Conservation (phyloP, 2,888 invertebrate species). For the Lasioglossum leucozonium region DNA sequence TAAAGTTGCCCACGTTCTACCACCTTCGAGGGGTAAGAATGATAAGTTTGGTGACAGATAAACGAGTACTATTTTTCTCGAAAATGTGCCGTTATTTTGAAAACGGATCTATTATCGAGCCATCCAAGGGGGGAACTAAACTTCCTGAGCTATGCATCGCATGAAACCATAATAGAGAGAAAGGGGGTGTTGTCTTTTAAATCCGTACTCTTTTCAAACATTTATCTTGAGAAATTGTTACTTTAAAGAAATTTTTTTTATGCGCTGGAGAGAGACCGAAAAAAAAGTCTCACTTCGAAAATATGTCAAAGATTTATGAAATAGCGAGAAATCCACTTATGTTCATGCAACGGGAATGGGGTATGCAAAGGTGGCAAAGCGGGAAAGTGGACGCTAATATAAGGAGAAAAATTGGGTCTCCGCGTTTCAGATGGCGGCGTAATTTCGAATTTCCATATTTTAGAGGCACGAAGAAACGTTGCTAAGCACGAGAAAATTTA, state of each 20-base stretch:
- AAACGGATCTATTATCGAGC: not conserved
- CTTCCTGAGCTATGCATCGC: not conserved
- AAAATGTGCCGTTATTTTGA: not conserved
- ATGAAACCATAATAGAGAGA: not conserved
- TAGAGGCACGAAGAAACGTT: not conserved
- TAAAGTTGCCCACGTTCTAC: slow-evolving; percentile 12
- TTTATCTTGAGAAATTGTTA: too few relatives aligned
- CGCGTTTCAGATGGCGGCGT: not conserved
- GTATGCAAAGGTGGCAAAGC: not conserved
- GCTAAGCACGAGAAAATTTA: not conserved
- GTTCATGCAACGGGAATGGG: too few relatives aligned
- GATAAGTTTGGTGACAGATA: slow-evolving; percentile 3
- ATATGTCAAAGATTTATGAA: too few relatives aligned
- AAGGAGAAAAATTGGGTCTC: too few relatives aligned
- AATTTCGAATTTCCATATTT: slow-evolving; percentile 1
- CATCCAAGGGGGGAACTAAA: not conserved
- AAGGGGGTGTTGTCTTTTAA: too few relatives aligned
- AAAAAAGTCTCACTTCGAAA: too few relatives aligned
- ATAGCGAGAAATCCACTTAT: too few relatives aligned
- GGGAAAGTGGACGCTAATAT: not conserved
- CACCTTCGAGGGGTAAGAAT: not conserved
- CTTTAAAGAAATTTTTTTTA: too few relatives aligned
- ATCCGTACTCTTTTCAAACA: too few relatives aligned
- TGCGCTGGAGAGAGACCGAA: too few relatives aligned
- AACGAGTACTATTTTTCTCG: not conserved